Evolutionary conservation across 2,888 invertebrate genomes (phyloP).

Genomic region (Schizotus pectinicornis): DNA sequence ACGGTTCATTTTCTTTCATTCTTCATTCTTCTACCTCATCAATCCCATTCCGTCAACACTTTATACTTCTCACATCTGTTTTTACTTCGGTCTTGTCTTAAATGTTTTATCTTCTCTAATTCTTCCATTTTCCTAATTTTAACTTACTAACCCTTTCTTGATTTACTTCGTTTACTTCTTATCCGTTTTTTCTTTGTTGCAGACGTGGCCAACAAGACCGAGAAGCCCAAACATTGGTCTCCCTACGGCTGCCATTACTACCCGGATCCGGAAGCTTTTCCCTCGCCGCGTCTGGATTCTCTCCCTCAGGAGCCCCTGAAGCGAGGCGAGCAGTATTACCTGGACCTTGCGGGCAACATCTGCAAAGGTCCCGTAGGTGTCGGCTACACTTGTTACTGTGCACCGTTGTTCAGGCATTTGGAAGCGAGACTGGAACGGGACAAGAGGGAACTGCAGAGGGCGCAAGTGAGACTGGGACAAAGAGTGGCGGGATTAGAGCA

Average conservation of each 20-base stretch:
- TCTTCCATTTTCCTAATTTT: not conserved
- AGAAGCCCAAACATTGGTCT: conserved; percentile 69
- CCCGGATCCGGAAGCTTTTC: conserved; percentile 84
- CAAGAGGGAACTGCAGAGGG: conserved; percentile 78
- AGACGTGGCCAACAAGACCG: conserved; percentile 34
- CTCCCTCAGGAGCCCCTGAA: conserved; percentile 84
- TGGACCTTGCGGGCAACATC: conserved; percentile 93
- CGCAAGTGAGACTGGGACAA: conserved; percentile 79
- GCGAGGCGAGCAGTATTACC: conserved; percentile 91
- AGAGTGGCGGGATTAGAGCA: conserved; percentile 81
- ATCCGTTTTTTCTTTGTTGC: conserved; percentile 21
- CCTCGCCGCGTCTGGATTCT: conserved; percentile 83
- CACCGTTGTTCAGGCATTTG: conserved; percentile 87
- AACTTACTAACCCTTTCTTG: too few relatives aligned
- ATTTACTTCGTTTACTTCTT: too few relatives aligned
- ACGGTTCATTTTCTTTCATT: too few relatives aligned
- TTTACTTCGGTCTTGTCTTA: too few relatives aligned
- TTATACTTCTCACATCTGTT: too few relatives aligned
- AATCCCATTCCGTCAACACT: too few relatives aligned
- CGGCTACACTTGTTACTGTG: conserved; percentile 91
- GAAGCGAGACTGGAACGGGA: conserved; percentile 83
- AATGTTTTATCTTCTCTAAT: too few relatives aligned
- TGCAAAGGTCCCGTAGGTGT: conserved; percentile 95
- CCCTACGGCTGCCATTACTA: conserved; percentile 93
- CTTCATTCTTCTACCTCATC: too few relatives aligned